Conservation (phyloP, 2,113 vertebrate genomes). For the Parus major region DNA sequence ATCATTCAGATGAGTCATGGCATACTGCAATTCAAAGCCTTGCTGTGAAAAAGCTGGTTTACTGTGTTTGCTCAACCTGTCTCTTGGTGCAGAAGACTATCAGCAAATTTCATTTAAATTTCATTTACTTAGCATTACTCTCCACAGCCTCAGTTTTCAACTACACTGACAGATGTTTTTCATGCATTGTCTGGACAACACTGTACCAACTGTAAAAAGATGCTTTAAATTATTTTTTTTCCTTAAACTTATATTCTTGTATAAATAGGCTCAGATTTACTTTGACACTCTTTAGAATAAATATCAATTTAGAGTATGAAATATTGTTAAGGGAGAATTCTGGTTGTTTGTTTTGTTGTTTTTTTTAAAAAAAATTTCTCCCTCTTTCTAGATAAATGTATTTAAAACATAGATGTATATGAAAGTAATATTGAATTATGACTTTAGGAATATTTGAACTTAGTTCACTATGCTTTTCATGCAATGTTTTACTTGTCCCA, state of each 20-base stretch:
- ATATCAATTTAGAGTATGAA: background rate
- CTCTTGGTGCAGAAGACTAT: background rate
- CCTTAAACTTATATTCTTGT: background rate
- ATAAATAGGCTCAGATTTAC: background rate
- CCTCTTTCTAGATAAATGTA: background rate
- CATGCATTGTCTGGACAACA: background rate
- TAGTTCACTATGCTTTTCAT: background rate
- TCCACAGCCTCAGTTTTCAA: background rate
- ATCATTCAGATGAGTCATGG: background rate
- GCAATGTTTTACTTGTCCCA: background rate
- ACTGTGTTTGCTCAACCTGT: background rate
- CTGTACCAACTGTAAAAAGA: accelerated
- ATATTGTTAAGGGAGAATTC: background rate
- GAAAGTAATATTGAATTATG: background rate
- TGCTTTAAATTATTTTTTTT: background rate
- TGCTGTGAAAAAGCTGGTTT: background rate
- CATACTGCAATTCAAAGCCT: background rate
- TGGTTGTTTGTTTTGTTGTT: background rate
- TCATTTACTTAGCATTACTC: background rate
- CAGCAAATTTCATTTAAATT: background rate
- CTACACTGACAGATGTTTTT: background rate
- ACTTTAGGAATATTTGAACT: background rate
- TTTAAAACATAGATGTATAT: background rate
- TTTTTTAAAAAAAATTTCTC: background rate
- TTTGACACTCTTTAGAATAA: background rate